phyloP scores from a whole-genome alignment of 2,113 vertebrate genomes.

The Maccullochella peelii region DNA sequence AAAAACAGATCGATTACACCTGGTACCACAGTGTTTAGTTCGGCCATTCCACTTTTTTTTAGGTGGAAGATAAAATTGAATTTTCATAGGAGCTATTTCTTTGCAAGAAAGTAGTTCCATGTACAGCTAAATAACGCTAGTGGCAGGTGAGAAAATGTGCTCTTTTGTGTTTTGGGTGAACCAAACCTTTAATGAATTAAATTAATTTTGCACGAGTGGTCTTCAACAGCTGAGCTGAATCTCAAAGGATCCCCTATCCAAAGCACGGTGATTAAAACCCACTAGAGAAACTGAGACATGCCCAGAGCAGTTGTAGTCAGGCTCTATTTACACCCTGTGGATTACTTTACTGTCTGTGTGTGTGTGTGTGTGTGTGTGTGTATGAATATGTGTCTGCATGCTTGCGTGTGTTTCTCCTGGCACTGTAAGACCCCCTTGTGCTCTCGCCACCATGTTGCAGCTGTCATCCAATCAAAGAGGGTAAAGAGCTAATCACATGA shows the following conservation, averaged over 20 bases:
- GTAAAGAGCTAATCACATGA: slow-evolving; percentile 74
- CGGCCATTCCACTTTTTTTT: not conserved
- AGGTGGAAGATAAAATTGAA: not conserved
- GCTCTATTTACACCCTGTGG: slow-evolving; percentile 70
- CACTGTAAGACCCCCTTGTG: slow-evolving; percentile 58
- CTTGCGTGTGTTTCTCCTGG: slow-evolving; percentile 62
- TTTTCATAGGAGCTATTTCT: not conserved
- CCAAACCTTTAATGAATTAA: slow-evolving; percentile 14
- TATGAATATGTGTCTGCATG: slow-evolving; percentile 41
- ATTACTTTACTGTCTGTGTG: slow-evolving; percentile 54
- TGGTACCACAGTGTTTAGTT: too few relatives aligned
- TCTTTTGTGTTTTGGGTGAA: not conserved
- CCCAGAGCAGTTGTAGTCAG: slow-evolving; percentile 60
- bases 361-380: slow-evolving; percentile 42
- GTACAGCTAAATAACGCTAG: not conserved
- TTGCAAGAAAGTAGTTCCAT: not conserved
- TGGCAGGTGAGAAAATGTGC: not conserved
- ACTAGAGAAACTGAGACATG: slow-evolving; percentile 73
- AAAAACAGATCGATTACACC: not conserved
- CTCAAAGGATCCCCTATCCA: slow-evolving; percentile 42
- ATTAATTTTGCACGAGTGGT: slow-evolving; percentile 20
- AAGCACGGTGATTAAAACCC: slow-evolving; percentile 65
- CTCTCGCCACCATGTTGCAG: slow-evolving; percentile 63
- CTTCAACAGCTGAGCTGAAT: slow-evolving; percentile 68
- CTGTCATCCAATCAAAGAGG: slow-evolving; percentile 75